Evolutionary conservation across 2,797 vertebrate genomes (phyloP), one percentile per base, ranked within the genome.

Genomic region (Ptychobarbus kaznakovi): DNA sequence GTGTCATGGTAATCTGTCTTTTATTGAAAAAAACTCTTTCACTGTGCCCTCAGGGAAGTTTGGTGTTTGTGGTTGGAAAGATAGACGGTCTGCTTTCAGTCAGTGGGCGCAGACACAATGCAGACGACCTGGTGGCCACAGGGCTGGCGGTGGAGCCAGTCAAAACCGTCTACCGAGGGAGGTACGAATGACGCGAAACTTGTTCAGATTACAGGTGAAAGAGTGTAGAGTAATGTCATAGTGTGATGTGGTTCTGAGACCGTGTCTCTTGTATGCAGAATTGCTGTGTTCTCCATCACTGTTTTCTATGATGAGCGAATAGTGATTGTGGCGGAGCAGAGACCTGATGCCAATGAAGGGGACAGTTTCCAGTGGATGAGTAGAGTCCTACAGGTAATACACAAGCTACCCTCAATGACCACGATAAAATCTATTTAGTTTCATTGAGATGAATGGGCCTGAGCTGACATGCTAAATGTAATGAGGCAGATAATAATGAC

Each of bases 301-400:
- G 97, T 99, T 86, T 99, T 99, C 92, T 99, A 99, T 4, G 98
- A 99, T 4, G 98, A 99, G 95, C 94, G 98, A 91, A 97, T 99
- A 6, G 98, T 99, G 92, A 96, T 99, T 75, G 97, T 99, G 82
- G 98, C 98, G 0, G 98, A 99, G 91, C 98, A 99, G 94, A 94
- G 98, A 46, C 98, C 98, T 0, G 98, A 99, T 1, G 98, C 97
- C 0, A 98, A 97, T 0, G 98, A 99, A 90, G 98, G 99, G 90
- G 98, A 99, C 92, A 99, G 98, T 81, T 99, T 99, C 91, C 98
- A 99, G 94, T 99, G 98, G 98, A 99, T 99, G 98, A 99, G 98
- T 85, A 93, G 98, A 35, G 98, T 99, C 15, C 93, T 99, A 28
- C 98, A 99, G 97, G 97, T 90, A 74, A 74, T 46, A 25, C 76